Evolutionary conservation across 2,797 vertebrate species (phyloP).

Genomic region (Holocentrus rufus): DNA sequence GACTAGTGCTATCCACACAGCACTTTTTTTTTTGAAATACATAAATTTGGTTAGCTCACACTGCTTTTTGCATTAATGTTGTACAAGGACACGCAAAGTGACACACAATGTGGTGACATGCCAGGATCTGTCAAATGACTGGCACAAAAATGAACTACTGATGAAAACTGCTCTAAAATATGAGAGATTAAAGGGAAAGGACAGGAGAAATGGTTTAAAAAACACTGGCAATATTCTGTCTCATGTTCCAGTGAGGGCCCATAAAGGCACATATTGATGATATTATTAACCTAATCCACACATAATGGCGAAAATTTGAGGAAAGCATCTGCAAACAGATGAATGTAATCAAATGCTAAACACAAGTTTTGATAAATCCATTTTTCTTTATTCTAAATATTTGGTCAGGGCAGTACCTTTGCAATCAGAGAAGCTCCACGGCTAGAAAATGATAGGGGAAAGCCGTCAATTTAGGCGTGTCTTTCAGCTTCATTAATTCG

Average conservation of each 20-base stretch:
- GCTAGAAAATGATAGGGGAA: not conserved
- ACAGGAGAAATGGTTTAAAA: conserved; percentile 42
- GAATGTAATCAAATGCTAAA: not conserved
- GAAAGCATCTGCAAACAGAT: conserved; percentile 1
- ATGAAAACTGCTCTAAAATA: conserved; percentile 39
- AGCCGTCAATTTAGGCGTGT: conserved; percentile 17
- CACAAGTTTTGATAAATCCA: not conserved
- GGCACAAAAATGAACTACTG: conserved; percentile 36
- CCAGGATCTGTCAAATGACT: conserved; percentile 37
- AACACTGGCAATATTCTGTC: conserved; percentile 22
- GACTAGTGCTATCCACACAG: not conserved
- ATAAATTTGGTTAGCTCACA: too few relatives aligned
- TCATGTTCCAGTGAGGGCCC: conserved; percentile 39
- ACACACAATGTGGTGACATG: conserved; percentile 28
- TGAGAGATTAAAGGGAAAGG: conserved; percentile 33
- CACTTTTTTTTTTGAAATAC: too few relatives aligned
- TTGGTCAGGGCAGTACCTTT: not conserved
- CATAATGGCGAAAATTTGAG: conserved; percentile 31
- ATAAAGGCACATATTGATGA: conserved; percentile 54
- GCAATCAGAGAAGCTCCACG: not conserved
- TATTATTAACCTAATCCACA: conserved; percentile 39
- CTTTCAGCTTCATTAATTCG: conserved; percentile 19
- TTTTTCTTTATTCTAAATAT: not conserved
- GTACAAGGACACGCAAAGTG: not conserved
- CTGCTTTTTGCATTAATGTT: too few relatives aligned